Percentiles rank a stretch among this genome's conserved stretches.
Evolutionary conservation across 2,113 vertebrate genomes (phyloP).

Genomic region (Clarias macrocephalus): DNA sequence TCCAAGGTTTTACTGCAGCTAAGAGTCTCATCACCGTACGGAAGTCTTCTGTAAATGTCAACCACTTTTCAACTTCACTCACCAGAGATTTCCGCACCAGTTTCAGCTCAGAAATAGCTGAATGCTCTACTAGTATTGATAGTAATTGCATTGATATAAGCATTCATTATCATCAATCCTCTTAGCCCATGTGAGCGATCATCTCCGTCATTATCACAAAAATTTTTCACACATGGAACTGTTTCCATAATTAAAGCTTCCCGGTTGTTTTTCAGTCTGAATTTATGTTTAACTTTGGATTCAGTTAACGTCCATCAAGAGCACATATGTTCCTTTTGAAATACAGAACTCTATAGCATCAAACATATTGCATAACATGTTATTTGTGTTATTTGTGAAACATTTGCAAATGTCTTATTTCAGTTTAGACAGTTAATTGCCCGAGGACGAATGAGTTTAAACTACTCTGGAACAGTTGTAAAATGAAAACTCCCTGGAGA

Average conservation of each 20-base stretch:
- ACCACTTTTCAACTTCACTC: too few relatives aligned
- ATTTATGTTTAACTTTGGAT: neutral
- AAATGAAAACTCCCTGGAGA: neutral
- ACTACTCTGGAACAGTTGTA: neutral
- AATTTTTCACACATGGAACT: neutral
- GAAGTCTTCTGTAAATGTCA: too few relatives aligned
- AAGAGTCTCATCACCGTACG: too few relatives aligned
- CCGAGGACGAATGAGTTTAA: neutral
- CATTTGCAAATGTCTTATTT: too few relatives aligned
- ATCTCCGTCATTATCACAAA: neutral
- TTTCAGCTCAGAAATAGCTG: too few relatives aligned
- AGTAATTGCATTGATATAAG: too few relatives aligned
- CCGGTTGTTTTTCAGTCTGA: neutral
- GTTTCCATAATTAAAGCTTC: neutral
- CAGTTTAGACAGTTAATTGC: neutral
- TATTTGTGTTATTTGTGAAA: neutral
- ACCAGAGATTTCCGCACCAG: too few relatives aligned
- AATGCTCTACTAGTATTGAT: too few relatives aligned
- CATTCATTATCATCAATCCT: neutral
- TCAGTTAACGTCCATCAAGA: neutral
- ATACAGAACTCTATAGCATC: neutral
- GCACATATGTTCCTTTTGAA: neutral
- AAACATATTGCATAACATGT: neutral
- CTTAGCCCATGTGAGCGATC: neutral
- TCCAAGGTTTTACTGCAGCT: too few relatives aligned